Evolutionary conservation across 2,797 vertebrate genomes (phyloP), one percentile per base, ranked within the genome.

Genomic region (Ceryle rudis): DNA sequence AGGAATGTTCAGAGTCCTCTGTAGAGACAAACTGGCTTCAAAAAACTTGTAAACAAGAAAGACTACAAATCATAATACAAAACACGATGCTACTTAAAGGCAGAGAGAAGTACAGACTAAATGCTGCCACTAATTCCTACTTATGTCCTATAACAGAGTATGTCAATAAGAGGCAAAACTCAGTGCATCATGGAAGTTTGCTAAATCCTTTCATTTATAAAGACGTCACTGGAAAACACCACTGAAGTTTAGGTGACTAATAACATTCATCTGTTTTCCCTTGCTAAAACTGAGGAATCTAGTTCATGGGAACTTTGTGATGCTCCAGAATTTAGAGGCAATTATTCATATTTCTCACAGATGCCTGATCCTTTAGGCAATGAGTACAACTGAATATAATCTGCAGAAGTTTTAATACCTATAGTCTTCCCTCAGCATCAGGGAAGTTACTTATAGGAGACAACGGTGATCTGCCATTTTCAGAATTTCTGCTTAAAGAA

Each of bases 251-350:
- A 31, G 23, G 21, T 70, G 42, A 55, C 23, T 21, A 16, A 39
- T 4, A 81, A 7, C 10, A 6, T n/a, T 5, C 5, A 16, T 29
- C 14, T 28, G 0, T 55, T 33, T 86, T 64, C 23, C 14, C 13
- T 64, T 26, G 20, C 7, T 73, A 44, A 39, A 23, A 18, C 11
- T 12, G 15, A 61, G 39, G 7, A 80, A 82, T 65, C 39, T 6
- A 31, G 5, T 52, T 70, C 22, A 5, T 0, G 1, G 28, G 18
- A 62, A 41, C 6, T 61, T 41, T 21, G 19, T 4, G 1, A 16
- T 74, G 21, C 14, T 35, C 6, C 16, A 79, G 18, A 2, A 65
- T 84, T 49, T 22, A 58, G 71, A 49, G 4, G 29, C 9, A 2
- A 0, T 14, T 81, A 5, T 35, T 62, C 15, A 5, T 54, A 18